A percentile compares a stretch with the other conserved stretches of the same genome.
Evolutionary conservation across 2,113 vertebrate species (phyloP).

Genomic region (Propithecus coquereli): DNA sequence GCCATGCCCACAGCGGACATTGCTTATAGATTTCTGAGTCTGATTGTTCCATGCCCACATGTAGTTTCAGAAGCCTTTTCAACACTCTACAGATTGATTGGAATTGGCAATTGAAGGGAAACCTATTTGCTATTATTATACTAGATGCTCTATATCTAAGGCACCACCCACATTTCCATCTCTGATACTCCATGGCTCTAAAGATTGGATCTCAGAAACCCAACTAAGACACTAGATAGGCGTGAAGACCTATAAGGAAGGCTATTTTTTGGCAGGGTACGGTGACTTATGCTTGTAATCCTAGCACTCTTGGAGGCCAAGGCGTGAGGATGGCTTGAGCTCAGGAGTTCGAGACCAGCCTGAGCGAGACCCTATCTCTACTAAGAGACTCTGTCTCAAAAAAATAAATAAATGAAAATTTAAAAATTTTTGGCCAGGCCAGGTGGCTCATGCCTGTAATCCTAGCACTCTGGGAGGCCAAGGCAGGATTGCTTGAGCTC

Average conservation of each 20-base stretch:
- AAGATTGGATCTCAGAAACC: not conserved
- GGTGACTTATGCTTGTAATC: not conserved
- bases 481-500: no score
- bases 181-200: not conserved
- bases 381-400: not conserved
- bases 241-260: not conserved
- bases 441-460: no score
- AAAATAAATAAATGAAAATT: not conserved
- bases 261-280: not conserved
- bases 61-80: not conserved
- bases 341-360: no score
- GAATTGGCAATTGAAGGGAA: not conserved
- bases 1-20: not conserved
- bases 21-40: not conserved
- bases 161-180: not conserved
- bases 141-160: not conserved
- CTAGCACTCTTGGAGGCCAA: no score
- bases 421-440: no score
- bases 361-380: no score
- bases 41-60: not conserved
- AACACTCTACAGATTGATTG: not conserved
- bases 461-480: no score
- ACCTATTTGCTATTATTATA: not conserved
- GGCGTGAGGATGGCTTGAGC: no score
- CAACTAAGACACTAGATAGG: not conserved